Evolutionary conservation across 2,888 invertebrate genomes (phyloP), one percentile per base, ranked within the genome.

Genomic region (Apamea epomidion): DNA sequence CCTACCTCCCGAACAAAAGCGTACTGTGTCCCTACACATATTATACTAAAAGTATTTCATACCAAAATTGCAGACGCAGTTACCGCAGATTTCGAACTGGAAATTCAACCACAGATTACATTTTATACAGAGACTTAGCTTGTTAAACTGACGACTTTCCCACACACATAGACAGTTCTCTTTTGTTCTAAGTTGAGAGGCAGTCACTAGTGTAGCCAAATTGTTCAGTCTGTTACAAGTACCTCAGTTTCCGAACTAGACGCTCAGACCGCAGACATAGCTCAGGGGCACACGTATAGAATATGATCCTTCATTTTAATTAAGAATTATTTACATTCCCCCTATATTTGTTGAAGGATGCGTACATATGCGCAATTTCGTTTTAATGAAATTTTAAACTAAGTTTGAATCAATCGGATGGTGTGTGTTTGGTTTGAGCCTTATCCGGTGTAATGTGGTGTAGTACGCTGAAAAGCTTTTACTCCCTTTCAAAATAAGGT

Each of bases 251-350:
- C 76, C 76, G 62, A 88, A 90, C 83, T 86, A 77, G 78, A 76
- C 76, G 75, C 32, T 42, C 70, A 76, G 67, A 88, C 90, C 90
- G 84, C 90, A 90, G 89, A 90, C 84, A 77, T 67, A 71, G 80
- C 80, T 71, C n/a, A 48, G 72, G 80, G 83, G 81, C 78, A 78
- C 68, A 71, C 78, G 45, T 82, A 75, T 78, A 80, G 73, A 74
- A 74, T 83, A 87, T 83, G 82, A 90, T 84, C 81, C 89, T 84
- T 74, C 83, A 80, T 87, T 91, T 91, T 91, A 91, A 91, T 91
- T 91, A 91, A 90, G 87, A 85, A 84, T 87, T 91, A 91, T 89
- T 87, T 89, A 88, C 91, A 87, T 87, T 82, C 74, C 45, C 86
- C 77, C 65, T 79, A 78, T 88, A 89, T 91, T 90, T 88, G 87